phyloP scores from a whole-genome alignment of 2,797 vertebrate genomes.

The Danio aesculapii region DNA sequence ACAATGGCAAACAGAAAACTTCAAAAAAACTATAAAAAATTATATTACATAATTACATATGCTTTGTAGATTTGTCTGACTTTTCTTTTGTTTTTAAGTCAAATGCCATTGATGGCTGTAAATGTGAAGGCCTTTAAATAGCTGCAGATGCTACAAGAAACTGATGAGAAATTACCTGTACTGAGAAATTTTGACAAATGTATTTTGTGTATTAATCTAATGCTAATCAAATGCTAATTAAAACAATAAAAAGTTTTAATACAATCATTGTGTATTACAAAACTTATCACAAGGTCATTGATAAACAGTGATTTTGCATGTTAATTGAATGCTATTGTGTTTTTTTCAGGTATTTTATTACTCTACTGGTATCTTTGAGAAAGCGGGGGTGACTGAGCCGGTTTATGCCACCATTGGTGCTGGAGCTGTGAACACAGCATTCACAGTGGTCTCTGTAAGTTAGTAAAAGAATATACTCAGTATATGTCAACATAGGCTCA shows the following conservation, averaged over 20 bases:
- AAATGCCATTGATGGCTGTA: neutral
- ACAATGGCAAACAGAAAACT: too few species aligned
- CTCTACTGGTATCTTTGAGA: conserved; percentile 86
- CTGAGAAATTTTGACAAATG: neutral
- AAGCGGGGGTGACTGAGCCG: conserved; percentile 82
- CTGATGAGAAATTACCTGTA: neutral
- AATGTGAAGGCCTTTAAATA: neutral
- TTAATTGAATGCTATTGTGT: conserved; percentile 6
- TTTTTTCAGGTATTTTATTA: conserved; percentile 86
- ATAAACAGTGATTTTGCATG: neutral
- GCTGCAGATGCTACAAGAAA: neutral
- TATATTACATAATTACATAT: neutral
- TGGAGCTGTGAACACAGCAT: conserved; percentile 86
- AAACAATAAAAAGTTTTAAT: too few species aligned
- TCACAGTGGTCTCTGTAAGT: conserved; percentile 88
- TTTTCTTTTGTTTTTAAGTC: neutral
- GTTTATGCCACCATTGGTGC: conserved; percentile 89
- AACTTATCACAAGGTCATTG: neutral
- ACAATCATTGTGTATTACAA: neutral
- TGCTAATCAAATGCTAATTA: too few species aligned
- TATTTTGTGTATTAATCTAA: neutral
- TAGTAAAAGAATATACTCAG: neutral
- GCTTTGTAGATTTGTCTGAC: neutral
- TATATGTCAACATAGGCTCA: too few species aligned
- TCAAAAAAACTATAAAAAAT: too few species aligned